phyloP scores from a whole-genome alignment of 2,888 invertebrate species.

The Proisotoma minuta region DNA sequence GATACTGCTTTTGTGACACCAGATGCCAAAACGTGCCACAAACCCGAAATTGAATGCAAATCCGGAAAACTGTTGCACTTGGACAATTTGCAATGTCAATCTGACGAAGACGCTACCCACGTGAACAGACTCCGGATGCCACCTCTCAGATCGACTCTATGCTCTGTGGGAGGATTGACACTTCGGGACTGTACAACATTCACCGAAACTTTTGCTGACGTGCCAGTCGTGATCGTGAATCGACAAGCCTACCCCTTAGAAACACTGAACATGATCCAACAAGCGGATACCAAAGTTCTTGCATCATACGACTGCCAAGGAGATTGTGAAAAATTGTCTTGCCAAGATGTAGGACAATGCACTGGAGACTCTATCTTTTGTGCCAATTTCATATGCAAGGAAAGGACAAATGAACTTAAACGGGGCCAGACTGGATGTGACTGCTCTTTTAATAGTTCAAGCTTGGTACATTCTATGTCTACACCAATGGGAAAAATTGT shows the following conservation, averaged over 20 bases:
- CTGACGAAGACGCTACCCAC: not conserved
- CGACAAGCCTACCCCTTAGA: constrained; percentile 1
- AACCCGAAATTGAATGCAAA: not conserved
- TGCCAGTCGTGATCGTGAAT: not conserved
- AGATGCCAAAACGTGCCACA: not conserved
- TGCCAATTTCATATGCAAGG: not conserved
- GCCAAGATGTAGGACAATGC: not conserved
- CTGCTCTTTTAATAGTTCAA: constrained; percentile 3
- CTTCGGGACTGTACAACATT: not conserved
- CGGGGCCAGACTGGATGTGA: not conserved
- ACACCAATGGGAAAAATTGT: not conserved
- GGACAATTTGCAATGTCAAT: constrained; percentile 6
- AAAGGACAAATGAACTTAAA: not conserved
- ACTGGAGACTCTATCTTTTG: constrained; percentile 2
- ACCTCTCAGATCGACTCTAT: not conserved
- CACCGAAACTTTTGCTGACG: not conserved
- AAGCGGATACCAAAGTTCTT: not conserved
- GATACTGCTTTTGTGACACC: not conserved
- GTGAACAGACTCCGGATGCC: not conserved
- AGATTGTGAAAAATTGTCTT: not conserved
- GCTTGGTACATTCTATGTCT: not conserved
- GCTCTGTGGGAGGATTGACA: not conserved
- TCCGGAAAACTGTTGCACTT: not conserved
- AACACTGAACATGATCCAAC: not conserved
- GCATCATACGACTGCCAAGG: not conserved